Evolutionary conservation across 1,140 invertebrate genomes (phyloP).

Genomic region (Trialeurodes vaporariorum): DNA sequence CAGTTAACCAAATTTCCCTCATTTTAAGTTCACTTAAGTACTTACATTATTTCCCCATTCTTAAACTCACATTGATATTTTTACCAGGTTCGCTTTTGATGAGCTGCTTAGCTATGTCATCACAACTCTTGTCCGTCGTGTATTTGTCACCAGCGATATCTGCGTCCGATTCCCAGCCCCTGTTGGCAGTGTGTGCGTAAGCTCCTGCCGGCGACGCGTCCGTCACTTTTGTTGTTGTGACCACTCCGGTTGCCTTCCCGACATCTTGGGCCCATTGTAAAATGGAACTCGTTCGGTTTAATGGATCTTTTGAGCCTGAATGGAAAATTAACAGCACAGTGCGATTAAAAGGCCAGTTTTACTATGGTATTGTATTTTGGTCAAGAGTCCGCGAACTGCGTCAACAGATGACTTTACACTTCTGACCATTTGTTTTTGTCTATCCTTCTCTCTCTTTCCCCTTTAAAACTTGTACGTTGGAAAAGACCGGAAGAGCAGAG

Average conservation of each 20-base stretch:
- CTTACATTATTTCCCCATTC: no score
- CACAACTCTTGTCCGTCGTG: slow-evolving; percentile 30
- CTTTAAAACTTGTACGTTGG: no score
- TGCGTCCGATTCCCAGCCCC: slow-evolving; percentile 56
- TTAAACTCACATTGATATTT: slow-evolving; percentile 42
- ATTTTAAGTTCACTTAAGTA: no score
- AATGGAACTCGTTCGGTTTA: slow-evolving; percentile 24
- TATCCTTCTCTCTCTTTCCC: no score
- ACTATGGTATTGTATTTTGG: no score
- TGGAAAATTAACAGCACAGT: no score
- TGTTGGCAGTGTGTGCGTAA: slow-evolving; percentile 51
- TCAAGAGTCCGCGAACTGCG: no score
- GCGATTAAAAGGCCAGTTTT: no score
- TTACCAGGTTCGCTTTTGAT: slow-evolving; percentile 45
- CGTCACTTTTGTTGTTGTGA: slow-evolving; percentile 63
- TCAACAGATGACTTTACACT: no score
- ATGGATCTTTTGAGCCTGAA: slow-evolving; percentile 39
- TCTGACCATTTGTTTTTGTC: no score
- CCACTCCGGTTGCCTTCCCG: slow-evolving; percentile 62
- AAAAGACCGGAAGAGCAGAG: no score
- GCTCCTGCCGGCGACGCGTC: slow-evolving; percentile 66
- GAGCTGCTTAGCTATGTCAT: slow-evolving; percentile 47
- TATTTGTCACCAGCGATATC: slow-evolving; percentile 35
- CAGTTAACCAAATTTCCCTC: no score
- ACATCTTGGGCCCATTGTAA: slow-evolving; percentile 51